A percentile compares a stretch with the other conserved stretches of the same genome.
Evolutionary conservation across 2,888 invertebrate species (phyloP).

Genomic region (Tetragonula carbonaria): DNA sequence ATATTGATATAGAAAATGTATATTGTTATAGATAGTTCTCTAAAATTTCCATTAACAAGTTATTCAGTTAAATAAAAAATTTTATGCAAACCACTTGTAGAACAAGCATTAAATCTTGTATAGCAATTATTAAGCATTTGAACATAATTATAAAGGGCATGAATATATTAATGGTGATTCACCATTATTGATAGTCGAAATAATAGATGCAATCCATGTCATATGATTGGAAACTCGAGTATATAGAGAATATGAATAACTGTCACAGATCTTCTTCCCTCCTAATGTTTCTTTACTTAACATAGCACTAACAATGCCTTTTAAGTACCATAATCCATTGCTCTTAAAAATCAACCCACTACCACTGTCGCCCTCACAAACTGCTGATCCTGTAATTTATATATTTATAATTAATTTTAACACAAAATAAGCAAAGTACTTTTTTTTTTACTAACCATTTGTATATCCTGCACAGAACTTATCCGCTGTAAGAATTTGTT

Average conservation of each 20-base stretch:
- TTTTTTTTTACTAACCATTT: slow-evolving; percentile 76
- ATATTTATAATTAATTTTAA: not conserved
- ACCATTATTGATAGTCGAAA: slow-evolving; percentile 63
- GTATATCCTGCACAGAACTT: slow-evolving; percentile 83
- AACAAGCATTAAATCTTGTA: too few relatives aligned
- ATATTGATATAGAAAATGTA: too few relatives aligned
- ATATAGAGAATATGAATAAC: slow-evolving; percentile 80
- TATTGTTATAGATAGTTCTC: too few relatives aligned
- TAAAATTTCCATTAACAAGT: too few relatives aligned
- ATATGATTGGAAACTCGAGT: slow-evolving; percentile 79
- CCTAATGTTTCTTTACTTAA: slow-evolving; percentile 69
- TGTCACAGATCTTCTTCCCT: slow-evolving; percentile 75
- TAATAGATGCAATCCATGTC: slow-evolving; percentile 78
- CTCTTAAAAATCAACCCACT: slow-evolving; percentile 83
- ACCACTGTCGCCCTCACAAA: slow-evolving; percentile 85
- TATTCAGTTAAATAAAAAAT: too few relatives aligned
- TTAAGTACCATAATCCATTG: slow-evolving; percentile 81
- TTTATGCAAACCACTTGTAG: too few relatives aligned
- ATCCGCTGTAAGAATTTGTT: slow-evolving; percentile 77
- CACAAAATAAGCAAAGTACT: not conserved
- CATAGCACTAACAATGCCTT: slow-evolving; percentile 84
- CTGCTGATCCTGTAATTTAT: slow-evolving; percentile 79
- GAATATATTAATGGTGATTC: slow-evolving; percentile 51
- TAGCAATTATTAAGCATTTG: not conserved
- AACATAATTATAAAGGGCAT: slow-evolving; percentile 48